phyloP scores from a whole-genome alignment of 1,140 invertebrate species.

The Trichoplusia ni region DNA sequence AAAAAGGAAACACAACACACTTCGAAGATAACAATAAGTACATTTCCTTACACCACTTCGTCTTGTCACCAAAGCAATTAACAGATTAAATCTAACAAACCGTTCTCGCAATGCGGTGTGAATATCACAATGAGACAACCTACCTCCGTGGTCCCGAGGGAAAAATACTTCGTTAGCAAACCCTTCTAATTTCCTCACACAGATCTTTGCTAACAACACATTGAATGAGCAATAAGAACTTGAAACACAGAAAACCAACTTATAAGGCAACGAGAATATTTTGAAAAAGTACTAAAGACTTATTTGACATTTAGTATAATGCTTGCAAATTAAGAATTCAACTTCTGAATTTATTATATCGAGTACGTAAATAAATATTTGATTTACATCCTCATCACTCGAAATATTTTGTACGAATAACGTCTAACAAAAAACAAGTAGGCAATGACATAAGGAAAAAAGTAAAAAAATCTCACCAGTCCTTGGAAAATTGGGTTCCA shows the following conservation, averaged over 20 bases:
- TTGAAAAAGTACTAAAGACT: background rate
- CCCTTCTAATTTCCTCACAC: background rate
- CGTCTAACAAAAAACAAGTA: background rate
- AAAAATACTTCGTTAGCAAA: slow-evolving; percentile 4
- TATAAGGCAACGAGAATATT: background rate
- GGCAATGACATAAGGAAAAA: background rate
- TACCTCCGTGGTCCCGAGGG: background rate
- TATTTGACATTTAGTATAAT: too few species aligned
- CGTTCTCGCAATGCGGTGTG: background rate
- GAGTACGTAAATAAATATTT: background rate
- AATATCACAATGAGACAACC: background rate
- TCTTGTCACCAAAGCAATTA: too few species aligned
- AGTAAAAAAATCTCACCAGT: slow-evolving; percentile 9
- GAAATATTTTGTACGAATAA: background rate
- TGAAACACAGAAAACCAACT: background rate
- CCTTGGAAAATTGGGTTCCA: background rate
- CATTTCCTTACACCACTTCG: too few species aligned
- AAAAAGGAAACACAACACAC: too few species aligned
- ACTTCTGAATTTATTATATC: background rate
- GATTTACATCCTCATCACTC: too few species aligned
- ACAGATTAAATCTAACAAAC: background rate
- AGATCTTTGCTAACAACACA: background rate
- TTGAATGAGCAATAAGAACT: background rate
- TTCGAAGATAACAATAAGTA: too few species aligned
- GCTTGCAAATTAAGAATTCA: too few species aligned